A percentile compares a stretch with the other conserved stretches of the same genome.
These are phyloP conservation scores for Helleia helle DNA, from an alignment of 2,888 invertebrate species.

Conservation along the genomic window DNA sequence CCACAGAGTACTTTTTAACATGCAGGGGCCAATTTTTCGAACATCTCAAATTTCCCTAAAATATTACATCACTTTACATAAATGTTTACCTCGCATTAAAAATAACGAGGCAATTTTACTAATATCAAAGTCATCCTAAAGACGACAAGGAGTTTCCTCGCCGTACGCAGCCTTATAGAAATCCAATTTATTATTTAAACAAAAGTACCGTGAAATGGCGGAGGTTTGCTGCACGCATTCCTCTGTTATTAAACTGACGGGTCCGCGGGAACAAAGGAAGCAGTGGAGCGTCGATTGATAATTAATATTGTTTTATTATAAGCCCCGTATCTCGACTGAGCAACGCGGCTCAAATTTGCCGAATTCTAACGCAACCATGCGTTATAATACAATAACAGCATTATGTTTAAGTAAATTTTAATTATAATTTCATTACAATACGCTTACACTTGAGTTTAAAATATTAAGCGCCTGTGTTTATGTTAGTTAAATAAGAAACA, in stretches of 20 bases:
- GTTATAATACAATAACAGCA: conserved; percentile 45
- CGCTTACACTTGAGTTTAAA: neutral
- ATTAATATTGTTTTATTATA: conserved; percentile 66
- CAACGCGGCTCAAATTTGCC: conserved; percentile 28
- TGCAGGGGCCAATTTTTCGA: too few species aligned
- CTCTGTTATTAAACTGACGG: conserved; percentile 48
- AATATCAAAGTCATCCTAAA: neutral
- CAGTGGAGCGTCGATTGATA: conserved; percentile 43
- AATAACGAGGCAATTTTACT: neutral
- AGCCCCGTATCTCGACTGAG: conserved; percentile 45
- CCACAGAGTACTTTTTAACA: too few species aligned
- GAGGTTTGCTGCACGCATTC: conserved; percentile 56
- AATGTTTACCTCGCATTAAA: too few species aligned
- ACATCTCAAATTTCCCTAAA: too few species aligned
- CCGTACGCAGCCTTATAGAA: conserved; percentile 37
- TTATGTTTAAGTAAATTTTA: conserved; percentile 45
- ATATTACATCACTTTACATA: too few species aligned
- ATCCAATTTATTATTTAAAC: conserved; percentile 60
- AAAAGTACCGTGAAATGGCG: conserved; percentile 47
- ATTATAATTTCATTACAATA: conserved; percentile 25
- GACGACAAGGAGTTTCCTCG: conserved; percentile 30
- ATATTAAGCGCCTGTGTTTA: too few species aligned
- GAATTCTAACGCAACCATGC: conserved; percentile 41
- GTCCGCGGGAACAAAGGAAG: conserved; percentile 32
- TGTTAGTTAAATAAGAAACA: too few species aligned